Evolutionary conservation across 2,113 vertebrate species (phyloP), one percentile per base, ranked within the genome.

Genomic region (Mohoua ochrocephala): DNA sequence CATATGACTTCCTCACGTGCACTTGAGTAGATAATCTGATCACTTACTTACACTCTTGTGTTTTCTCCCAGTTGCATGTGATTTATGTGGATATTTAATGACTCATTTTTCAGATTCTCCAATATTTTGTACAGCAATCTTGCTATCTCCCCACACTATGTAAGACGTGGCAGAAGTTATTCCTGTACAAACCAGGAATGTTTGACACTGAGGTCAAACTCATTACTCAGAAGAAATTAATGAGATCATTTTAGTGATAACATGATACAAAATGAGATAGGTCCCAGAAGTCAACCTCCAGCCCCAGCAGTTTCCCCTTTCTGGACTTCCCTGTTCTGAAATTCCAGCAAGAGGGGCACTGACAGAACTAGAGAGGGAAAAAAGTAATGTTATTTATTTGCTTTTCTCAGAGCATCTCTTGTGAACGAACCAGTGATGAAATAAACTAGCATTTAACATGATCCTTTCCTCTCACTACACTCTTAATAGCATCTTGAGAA

Each of bases 401-500:
- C 7, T 77, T 81, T 88, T 63, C n/a, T 84, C 30, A 31, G 56
- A 90, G 33, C 15, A 59, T 39, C 33, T 84, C 39, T 60, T 84
- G 17, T 52, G 59, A 93, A 70, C 21, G 4, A 91, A 88, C 11
- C 45, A 73, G 54, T 57, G 74, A 27, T 54, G 27, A 88, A 92
- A 86, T 67, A 77, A 92, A 70, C 10, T 85, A 84, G 27, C 28
- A 64, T 92, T 95, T 70, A 91, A 70, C 35, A 68, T 67, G 75
- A 91, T 68, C 60, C 31, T 84, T 93, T 93, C 49, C 57, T 86
- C 50, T 93, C 52, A 23, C 31, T 75, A 20, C 39, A 26, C 28
- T 89, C 56, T 87, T 91, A 95, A 86, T 44, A 96, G 22, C 68
- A 78, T 92, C 91, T 95, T 90, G 86, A 84, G 64, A 93, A 81